Percentiles rank a stretch among this genome's conserved stretches.
phyloP scores from a whole-genome alignment of 2,888 invertebrate genomes.

The Nomada lathburiana region DNA sequence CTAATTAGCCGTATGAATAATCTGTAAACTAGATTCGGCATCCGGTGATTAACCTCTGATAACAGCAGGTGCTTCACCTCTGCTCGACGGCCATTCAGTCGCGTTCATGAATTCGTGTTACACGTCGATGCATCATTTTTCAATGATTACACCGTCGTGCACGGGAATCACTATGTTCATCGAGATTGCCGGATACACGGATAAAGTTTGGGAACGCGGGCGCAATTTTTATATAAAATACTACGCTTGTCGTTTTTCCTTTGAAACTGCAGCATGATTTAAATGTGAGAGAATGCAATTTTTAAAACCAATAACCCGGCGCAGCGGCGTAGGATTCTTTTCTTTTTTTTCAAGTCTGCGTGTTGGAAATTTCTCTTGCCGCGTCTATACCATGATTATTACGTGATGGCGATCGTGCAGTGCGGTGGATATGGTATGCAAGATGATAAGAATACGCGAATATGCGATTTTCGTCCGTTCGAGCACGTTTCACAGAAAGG shows the following conservation, averaged over 20 bases:
- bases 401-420: too few species aligned
- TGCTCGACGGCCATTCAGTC: neutral
- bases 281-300: too few species aligned
- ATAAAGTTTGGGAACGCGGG: too few species aligned
- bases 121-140: too few species aligned
- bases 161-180: too few species aligned
- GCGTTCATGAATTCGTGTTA: too few species aligned
- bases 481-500: constrained; percentile 37
- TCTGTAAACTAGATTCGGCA: constrained; percentile 67
- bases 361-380: too few species aligned
- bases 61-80: neutral
- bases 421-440: too few species aligned
- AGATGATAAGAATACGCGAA: neutral
- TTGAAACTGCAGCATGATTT: neutral
- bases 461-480: constrained; percentile 15
- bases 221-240: too few species aligned
- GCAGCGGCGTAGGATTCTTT: neutral
- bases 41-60: constrained; percentile 31
- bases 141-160: neutral
- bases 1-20: constrained; percentile 73
- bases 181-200: too few species aligned
- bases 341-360: too few species aligned
- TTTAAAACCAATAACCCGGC: neutral
- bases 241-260: neutral
- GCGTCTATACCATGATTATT: too few species aligned